Percentiles rank a stretch among this genome's conserved stretches.
Conservation (phyloP, 2,113 vertebrate genomes). For the Cephalopterus ornatus region DNA sequence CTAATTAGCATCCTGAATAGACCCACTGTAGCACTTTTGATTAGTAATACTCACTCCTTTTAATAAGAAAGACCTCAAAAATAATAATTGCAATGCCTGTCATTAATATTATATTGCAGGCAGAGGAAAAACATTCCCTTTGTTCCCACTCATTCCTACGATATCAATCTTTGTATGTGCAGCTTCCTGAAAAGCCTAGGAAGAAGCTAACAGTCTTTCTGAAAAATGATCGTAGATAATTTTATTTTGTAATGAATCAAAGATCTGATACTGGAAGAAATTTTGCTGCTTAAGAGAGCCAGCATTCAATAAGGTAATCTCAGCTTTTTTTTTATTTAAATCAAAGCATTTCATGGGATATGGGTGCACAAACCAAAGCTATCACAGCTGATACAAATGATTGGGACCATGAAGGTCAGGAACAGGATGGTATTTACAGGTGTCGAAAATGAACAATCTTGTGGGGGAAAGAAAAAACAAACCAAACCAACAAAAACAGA, state of each 20-base stretch:
- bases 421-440: neutral
- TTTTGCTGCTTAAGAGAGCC: neutral
- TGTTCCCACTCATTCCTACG: neutral
- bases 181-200: neutral
- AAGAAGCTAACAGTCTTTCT: neutral
- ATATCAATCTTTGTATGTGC: neutral
- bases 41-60: neutral
- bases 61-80: constrained; percentile 8
- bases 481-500: neutral
- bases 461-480: neutral
- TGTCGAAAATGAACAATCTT: neutral
- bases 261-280: neutral
- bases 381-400: neutral
- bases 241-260: constrained; percentile 4
- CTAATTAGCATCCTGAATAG: neutral
- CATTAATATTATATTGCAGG: neutral
- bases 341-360: neutral
- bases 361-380: neutral
- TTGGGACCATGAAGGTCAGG: neutral
- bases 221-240: neutral
- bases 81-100: neutral
- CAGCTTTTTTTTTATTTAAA: neutral
- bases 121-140: constrained; percentile 6
- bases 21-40: neutral
- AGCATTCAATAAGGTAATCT: neutral